phyloP scores from a whole-genome alignment of 2,113 vertebrate species.

The Balaenoptera acutorostrata region DNA sequence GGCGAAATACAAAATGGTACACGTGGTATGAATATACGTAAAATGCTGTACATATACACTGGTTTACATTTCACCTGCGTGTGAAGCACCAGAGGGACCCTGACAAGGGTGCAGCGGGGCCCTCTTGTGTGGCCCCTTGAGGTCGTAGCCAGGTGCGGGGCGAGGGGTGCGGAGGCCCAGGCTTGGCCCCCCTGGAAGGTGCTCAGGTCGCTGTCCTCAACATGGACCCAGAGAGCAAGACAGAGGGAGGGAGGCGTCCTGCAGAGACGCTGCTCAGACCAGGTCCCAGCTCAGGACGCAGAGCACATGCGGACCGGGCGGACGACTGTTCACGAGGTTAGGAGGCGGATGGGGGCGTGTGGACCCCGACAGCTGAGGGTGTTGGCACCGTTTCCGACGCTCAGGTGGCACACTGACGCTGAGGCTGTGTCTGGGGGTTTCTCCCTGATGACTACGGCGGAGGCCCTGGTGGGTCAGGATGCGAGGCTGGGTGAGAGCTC shows the following conservation, averaged over 20 bases:
- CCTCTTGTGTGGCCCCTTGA: not conserved
- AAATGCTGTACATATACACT: too few species aligned
- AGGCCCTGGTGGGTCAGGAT: not conserved
- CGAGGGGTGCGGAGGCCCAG: not conserved
- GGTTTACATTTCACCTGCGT: accelerated
- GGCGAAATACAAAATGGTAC: too few species aligned
- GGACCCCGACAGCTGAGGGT: not conserved
- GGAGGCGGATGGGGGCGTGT: too few species aligned
- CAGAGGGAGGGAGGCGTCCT: accelerated
- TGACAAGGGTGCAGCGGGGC: accelerated
- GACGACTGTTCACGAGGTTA: accelerated
- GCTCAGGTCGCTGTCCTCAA: not conserved
- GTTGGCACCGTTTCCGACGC: too few species aligned
- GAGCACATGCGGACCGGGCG: accelerated
- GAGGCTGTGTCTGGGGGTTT: too few species aligned
- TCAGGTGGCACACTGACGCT: too few species aligned
- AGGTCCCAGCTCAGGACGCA: not conserved
- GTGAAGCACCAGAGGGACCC: not conserved
- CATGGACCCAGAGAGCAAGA: accelerated
- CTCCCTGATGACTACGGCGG: not conserved
- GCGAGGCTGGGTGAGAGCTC: too few species aligned
- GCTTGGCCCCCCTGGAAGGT: too few species aligned
- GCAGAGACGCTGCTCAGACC: too few species aligned
- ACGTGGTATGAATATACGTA: too few species aligned
- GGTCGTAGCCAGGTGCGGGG: accelerated